A percentile compares a stretch with the other conserved stretches of the same genome.
Conservation (phyloP, 2,113 vertebrate genomes). For the Podarcis raffonei region DNA sequence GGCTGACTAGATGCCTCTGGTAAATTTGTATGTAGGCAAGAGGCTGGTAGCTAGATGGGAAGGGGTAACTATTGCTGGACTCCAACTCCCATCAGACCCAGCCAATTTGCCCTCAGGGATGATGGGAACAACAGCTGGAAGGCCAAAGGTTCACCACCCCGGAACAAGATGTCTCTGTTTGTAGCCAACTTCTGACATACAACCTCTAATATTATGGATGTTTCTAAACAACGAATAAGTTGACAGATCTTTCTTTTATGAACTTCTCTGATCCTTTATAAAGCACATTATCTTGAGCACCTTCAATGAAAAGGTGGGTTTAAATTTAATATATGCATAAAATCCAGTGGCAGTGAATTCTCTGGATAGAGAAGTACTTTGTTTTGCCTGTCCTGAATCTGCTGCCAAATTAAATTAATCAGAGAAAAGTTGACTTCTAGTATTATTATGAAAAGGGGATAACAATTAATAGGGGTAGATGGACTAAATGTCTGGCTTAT, state of each 20-base stretch:
- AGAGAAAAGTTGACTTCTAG: not conserved
- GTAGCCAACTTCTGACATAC: not conserved
- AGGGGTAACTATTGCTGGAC: no score
- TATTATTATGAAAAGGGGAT: not conserved
- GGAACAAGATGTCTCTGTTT: no score
- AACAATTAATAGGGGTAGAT: not conserved
- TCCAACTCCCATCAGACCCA: no score
- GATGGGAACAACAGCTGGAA: no score
- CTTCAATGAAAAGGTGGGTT: not conserved
- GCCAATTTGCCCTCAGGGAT: not conserved
- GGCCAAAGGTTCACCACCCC: no score
- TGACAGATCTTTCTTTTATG: not conserved
- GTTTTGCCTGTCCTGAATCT: not conserved
- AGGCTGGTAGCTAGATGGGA: not conserved
- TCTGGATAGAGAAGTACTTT: not conserved
- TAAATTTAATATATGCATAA: not conserved
- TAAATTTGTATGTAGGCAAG: not conserved
- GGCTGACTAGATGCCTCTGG: not conserved
- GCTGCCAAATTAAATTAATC: not conserved
- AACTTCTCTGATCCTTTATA: not conserved
- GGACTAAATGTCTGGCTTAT: not conserved
- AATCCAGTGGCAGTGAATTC: not conserved
- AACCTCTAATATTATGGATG: not conserved
- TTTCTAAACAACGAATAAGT: not conserved
- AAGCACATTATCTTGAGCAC: not conserved